Conservation (phyloP, 1,140 invertebrate genomes). For the Teleogryllus occipitalis region DNA sequence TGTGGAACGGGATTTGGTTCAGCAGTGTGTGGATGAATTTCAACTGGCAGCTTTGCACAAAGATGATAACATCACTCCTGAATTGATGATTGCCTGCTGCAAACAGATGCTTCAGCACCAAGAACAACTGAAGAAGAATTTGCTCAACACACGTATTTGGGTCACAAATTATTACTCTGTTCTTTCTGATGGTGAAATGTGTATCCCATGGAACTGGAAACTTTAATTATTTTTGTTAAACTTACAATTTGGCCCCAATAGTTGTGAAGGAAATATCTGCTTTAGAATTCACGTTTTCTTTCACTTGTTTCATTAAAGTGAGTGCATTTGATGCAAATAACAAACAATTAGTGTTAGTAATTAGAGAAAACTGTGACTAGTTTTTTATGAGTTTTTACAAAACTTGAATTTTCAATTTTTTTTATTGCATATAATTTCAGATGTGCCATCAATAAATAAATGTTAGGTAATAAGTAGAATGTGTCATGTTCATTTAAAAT, state of each 20-base stretch:
- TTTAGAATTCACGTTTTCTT: too few species aligned
- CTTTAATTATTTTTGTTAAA: slow-evolving; percentile 30
- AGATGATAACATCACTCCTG: slow-evolving; percentile 83
- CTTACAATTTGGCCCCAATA: not conserved
- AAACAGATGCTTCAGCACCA: slow-evolving; percentile 54
- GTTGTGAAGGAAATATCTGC: not conserved
- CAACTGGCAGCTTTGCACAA: slow-evolving; percentile 63
- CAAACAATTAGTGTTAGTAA: too few species aligned
- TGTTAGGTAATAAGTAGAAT: too few species aligned
- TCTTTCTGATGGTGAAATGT: slow-evolving; percentile 79
- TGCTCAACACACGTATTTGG: slow-evolving; percentile 55
- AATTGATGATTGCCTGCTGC: slow-evolving; percentile 79
- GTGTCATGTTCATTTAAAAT: too few species aligned
- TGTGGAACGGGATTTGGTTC: slow-evolving; percentile 60
- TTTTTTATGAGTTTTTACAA: too few species aligned
- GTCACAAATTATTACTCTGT: slow-evolving; percentile 89
- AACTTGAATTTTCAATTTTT: too few species aligned
- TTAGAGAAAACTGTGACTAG: too few species aligned
- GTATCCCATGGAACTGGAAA: slow-evolving; percentile 89
- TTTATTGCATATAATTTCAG: too few species aligned
- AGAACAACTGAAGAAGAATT: slow-evolving; percentile 33
- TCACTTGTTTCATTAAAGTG: too few species aligned
- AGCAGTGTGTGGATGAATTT: slow-evolving; percentile 55
- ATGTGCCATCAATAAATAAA: too few species aligned
- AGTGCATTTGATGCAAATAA: too few species aligned